These are phyloP conservation scores for Minunthozetes semirufus DNA, from an alignment of 2,888 invertebrate genomes.

Conservation along the genomic window DNA sequence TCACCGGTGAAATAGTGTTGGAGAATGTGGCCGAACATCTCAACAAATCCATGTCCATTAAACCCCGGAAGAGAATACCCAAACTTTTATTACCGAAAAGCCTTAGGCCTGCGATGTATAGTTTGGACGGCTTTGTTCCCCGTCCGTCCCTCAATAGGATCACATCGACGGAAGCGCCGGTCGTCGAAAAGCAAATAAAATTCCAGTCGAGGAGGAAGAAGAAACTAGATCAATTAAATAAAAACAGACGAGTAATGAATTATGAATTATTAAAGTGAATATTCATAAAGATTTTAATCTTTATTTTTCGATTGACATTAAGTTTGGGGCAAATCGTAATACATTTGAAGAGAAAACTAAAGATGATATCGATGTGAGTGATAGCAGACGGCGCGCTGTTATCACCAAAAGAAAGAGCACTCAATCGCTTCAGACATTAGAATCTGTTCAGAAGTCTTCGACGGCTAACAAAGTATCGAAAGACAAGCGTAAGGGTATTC, in stretches of 20 bases:
- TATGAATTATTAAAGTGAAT: neutral
- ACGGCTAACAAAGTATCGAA: slow-evolving; percentile 7
- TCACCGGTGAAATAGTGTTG: neutral
- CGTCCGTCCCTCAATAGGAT: slow-evolving; percentile 41
- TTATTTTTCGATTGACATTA: neutral
- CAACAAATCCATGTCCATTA: neutral
- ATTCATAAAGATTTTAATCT: neutral
- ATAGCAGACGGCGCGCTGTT: slow-evolving; percentile 34
- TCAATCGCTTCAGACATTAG: slow-evolving; percentile 22
- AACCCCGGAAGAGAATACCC: slow-evolving; percentile 34
- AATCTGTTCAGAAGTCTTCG: neutral
- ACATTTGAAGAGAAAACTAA: neutral
- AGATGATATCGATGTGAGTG: slow-evolving; percentile 31
- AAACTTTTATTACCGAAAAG: slow-evolving; percentile 42
- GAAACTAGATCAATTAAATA: neutral
- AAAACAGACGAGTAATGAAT: slow-evolving; percentile 17
- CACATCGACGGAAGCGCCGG: slow-evolving; percentile 36
- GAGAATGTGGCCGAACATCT: neutral
- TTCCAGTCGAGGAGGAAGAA: neutral
- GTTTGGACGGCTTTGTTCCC: slow-evolving; percentile 43
- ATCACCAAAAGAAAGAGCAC: slow-evolving; percentile 39
- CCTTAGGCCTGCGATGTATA: slow-evolving; percentile 43
- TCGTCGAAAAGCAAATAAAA: slow-evolving; percentile 27
- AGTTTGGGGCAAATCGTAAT: slow-evolving; percentile 25
- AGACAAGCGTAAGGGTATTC: slow-evolving; percentile 37